Evolutionary conservation across 2,797 vertebrate species (phyloP), one percentile per base, ranked within the genome.

Genomic region (Macroramphosus scolopax): DNA sequence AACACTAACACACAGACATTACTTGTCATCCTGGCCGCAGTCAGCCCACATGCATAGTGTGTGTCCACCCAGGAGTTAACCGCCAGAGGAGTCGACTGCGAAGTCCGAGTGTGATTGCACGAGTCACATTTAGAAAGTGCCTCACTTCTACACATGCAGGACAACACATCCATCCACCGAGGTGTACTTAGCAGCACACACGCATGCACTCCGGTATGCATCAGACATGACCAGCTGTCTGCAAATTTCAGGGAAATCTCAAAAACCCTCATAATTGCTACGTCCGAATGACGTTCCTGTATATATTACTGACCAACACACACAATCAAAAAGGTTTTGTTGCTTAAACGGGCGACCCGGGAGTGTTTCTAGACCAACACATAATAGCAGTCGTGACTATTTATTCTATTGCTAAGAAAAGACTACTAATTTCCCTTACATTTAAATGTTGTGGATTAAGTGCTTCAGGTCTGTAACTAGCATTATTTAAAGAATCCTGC

Each of bases 201-300:
- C 14, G 14, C 35, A 36, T n/a, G 25, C 37, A 55, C 53, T 55
- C 51, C 35, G 10, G 52, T 43, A 63, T 63, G 68, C 67, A 53
- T 71, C 51, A 44, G 60, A 44, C 65, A 68, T 5, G 50, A 65
- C 71, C 75, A 80, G 76, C 63, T 82, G 77, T 37, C 59, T 67
- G 65, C 67, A 80, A 46, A 87, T 83, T 78, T 81, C 72, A 75
- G 79, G 82, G 77, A 82, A 81, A 86, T 83, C 72, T 83, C 63
- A 70, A 56, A 77, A 74, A 73, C 26, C 74, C 65, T 68, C 63
- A 63, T 83, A 87, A 89, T 89, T 86, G 55, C 85, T 78, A 85
- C 12, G 33, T 80, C 57, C 17, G n/a, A n/a, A n/a, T n/a, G 51
- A 81, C 64, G 1, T 71, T 78, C 72, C 72, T 77, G 75, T n/a